Percentiles rank a stretch among this genome's conserved stretches.
These are phyloP conservation scores for Tiliacea citrago DNA, from an alignment of 2,888 invertebrate genomes.

Conservation along the genomic window DNA sequence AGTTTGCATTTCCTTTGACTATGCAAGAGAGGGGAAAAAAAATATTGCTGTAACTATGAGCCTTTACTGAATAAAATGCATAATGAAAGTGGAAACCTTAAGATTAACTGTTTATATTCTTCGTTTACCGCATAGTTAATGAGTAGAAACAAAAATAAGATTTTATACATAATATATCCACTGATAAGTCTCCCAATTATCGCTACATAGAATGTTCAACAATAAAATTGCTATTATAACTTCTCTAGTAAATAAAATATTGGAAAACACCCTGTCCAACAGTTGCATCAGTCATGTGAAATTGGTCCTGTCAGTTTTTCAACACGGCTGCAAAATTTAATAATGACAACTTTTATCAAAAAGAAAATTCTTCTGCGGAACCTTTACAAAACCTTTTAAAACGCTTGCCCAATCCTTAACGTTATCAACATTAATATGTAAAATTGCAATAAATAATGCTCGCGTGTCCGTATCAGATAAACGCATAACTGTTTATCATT, in stretches of 20 bases:
- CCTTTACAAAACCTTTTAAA: slow-evolving; percentile 11
- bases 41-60: neutral
- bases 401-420: slow-evolving; percentile 49
- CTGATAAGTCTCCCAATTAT: neutral
- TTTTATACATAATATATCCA: neutral
- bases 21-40: neutral
- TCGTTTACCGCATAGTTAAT: neutral
- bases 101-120: neutral
- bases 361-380: slow-evolving; percentile 38
- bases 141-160: neutral
- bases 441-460: slow-evolving; percentile 69
- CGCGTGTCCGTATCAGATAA: slow-evolving; percentile 70
- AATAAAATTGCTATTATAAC: too few relatives aligned
- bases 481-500: slow-evolving; percentile 65
- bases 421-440: slow-evolving; percentile 71
- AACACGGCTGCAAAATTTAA: neutral
- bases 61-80: neutral
- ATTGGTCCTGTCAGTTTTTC: neutral
- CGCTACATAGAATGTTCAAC: neutral
- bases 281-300: neutral
- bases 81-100: neutral
- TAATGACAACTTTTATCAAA: neutral
- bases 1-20: neutral
- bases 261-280: too few relatives aligned
- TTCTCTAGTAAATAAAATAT: neutral